Evolutionary conservation across 2,113 vertebrate genomes (phyloP).

Genomic region (Muntiacus muntjak): DNA sequence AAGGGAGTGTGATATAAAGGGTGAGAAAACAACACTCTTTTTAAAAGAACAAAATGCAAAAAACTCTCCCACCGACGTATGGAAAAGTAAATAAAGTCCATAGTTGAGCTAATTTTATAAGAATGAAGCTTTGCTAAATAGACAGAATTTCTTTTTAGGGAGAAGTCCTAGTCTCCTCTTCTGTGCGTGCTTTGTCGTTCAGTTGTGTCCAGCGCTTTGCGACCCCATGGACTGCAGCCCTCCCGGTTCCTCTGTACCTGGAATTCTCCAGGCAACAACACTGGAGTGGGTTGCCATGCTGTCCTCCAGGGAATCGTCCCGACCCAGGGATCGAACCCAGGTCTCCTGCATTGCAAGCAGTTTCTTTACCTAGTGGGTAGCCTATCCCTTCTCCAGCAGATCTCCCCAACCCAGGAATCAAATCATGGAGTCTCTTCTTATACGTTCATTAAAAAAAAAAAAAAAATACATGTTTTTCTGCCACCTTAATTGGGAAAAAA

Average conservation of each 20-base stretch:
- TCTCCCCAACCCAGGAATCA: neutral
- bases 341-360: neutral
- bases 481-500: neutral
- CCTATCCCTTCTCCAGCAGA: neutral
- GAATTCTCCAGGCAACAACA: neutral
- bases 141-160: neutral
- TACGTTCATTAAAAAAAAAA: neutral
- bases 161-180: neutral
- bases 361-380: neutral
- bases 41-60: neutral
- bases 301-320: neutral
- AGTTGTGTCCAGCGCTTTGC: neutral
- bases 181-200: accelerated
- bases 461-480: constrained; percentile 38
- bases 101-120: neutral
- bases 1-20: constrained; percentile 11
- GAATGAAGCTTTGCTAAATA: neutral
- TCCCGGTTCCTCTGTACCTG: neutral
- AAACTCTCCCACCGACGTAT: neutral
- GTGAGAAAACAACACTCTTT: constrained; percentile 7
- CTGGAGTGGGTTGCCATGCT: neutral
- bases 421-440: neutral
- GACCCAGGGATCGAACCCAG: neutral
- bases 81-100: neutral
- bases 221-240: neutral